A percentile compares a stretch with the other conserved stretches of the same genome.
Evolutionary conservation across 2,113 vertebrate species (phyloP).

Genomic region (Thymallus thymallus): DNA sequence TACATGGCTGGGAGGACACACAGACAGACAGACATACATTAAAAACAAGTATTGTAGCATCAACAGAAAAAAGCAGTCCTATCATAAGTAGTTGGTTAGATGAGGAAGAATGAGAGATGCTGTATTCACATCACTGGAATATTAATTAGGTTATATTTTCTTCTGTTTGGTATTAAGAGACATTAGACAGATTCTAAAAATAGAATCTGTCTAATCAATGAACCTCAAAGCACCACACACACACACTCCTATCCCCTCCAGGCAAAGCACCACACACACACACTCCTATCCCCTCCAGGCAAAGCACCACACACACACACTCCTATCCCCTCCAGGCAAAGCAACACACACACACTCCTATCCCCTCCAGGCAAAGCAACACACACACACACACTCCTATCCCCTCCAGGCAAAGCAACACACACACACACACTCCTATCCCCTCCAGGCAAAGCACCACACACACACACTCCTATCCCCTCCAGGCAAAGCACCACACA

Average conservation of each 20-base stretch:
- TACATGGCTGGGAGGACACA: constrained; percentile 78
- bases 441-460: no score
- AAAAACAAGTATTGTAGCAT: constrained; percentile 2
- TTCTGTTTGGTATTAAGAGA: neutral
- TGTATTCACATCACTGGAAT: no score
- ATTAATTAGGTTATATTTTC: neutral
- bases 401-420: no score
- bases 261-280: no score
- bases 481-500: no score
- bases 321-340: no score
- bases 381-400: neutral
- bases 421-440: neutral
- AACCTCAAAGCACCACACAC: neutral
- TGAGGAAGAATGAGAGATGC: no score
- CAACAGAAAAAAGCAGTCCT: neutral
- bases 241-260: neutral
- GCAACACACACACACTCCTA: neutral
- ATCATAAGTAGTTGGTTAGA: no score
- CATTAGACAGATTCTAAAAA: neutral
- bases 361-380: no score
- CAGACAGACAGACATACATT: neutral
- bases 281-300: neutral
- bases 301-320: neutral
- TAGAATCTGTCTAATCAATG: neutral
- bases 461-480: no score